Base-by-base conservation (phyloP, 2,888 invertebrate genomes). In the Drosophila planitibia region DNA sequence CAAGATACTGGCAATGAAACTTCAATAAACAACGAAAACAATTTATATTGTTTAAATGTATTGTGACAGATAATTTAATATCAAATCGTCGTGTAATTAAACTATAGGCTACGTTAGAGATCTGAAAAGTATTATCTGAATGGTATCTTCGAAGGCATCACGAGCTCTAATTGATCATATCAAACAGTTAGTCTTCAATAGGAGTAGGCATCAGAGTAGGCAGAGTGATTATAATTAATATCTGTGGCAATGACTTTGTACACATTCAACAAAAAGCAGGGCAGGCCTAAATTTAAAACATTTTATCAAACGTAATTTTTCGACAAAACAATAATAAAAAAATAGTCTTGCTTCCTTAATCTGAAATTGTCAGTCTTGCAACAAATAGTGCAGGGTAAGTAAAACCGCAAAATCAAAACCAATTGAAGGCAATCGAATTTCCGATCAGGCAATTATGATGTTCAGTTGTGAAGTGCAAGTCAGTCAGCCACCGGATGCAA, bases 381-480 rank as follows among this genome's bases (percentile, higher is more conserved):
- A 57, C 59, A 76, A 74, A 85, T 82, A 77, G 71, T 82, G 60
- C 68, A 64, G 74, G 75, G 85, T 85, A 78, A 80, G 85, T 65
- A 5, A 22, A 1, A 2, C 14, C 19, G 32, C 22, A 35, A 49
- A 61, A 30, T n/a, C 30, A 53, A 54, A 54, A 28, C 1, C 7
- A 55, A 61, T 49, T 44, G 9, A 22, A 32, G 39, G 9, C 33
- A 54, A 61, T 37, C 9, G 28, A n/a, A n/a, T 19, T n/a, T 30
- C 33, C 54, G 9, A 37, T 14, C 30, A 76, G 69, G 62, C 74
- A 83, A 63, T 49, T 59, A 74, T 19, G 28, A 90, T 90, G 85
- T 80, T 86, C 72, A 85, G 72, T 58, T 75, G 76, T 51, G 74
- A 85, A 63, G 60, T 85, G 59, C 75, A 70, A 59, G 62, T 60